phyloP scores from a whole-genome alignment of 2,113 vertebrate genomes.

The Callocephalon fimbriatum region DNA sequence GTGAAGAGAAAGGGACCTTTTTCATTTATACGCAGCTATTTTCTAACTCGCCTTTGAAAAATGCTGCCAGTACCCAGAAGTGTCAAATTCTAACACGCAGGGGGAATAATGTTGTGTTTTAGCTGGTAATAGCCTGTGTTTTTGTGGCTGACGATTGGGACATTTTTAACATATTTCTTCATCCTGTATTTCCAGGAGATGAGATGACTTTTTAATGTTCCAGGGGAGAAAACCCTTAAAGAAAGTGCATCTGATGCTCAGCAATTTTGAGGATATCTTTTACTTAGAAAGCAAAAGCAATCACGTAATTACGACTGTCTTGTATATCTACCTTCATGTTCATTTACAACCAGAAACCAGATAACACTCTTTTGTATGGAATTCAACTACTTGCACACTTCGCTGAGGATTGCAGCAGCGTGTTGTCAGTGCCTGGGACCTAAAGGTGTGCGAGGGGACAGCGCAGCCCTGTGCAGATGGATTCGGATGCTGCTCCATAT shows the following conservation, averaged over 20 bases:
- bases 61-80: slow-evolving; percentile 23
- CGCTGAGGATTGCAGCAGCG: accelerated
- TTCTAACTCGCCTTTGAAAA: slow-evolving; percentile 39
- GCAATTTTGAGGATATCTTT: neutral
- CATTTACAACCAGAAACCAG: neutral
- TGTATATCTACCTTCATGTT: accelerated
- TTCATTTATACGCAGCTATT: neutral
- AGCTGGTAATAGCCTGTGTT: slow-evolving; percentile 28
- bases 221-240: neutral
- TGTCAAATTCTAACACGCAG: slow-evolving; percentile 55
- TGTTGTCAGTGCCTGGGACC: neutral
- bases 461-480: neutral
- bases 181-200: slow-evolving; percentile 14
- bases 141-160: slow-evolving; percentile 49
- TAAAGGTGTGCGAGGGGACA: accelerated
- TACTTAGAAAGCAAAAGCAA: neutral
- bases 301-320: neutral
- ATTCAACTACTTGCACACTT: too few species aligned
- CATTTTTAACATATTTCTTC: slow-evolving; percentile 55
- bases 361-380: too few species aligned
- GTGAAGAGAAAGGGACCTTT: neutral
- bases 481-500: accelerated
- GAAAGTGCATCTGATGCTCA: neutral
- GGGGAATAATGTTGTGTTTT: slow-evolving; percentile 53
- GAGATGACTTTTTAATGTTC: neutral